phyloP scores from a whole-genome alignment of 1,140 invertebrate genomes.

The Ips typographus region DNA sequence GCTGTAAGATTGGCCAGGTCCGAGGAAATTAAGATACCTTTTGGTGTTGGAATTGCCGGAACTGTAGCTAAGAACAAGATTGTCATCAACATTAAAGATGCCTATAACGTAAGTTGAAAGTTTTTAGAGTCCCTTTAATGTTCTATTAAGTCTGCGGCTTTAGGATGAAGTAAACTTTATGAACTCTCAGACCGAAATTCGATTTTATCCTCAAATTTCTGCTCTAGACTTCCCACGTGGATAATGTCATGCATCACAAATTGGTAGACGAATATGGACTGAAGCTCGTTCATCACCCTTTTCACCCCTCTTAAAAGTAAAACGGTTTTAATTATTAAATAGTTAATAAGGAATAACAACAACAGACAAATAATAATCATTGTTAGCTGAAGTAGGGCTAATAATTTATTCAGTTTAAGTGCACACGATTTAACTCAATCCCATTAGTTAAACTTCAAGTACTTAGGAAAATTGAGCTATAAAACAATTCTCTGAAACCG shows the following conservation, averaged over 20 bases:
- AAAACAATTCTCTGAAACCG: too few species aligned
- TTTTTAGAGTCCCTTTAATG: not conserved
- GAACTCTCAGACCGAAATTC: not conserved
- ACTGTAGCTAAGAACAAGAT: conserved; percentile 85
- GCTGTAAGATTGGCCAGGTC: conserved; percentile 69
- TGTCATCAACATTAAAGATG: conserved; percentile 88
- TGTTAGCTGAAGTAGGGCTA: too few species aligned
- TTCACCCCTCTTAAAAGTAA: too few species aligned
- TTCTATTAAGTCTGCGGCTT: not conserved
- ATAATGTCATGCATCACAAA: conserved; percentile 4
- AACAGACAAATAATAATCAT: too few species aligned
- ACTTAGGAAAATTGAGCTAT: too few species aligned
- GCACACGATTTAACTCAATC: too few species aligned
- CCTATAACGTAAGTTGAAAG: conserved; percentile 68
- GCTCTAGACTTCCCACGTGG: not conserved
- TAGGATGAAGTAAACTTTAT: not conserved
- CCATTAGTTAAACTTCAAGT: too few species aligned
- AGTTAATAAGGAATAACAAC: too few species aligned
- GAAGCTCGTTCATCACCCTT: too few species aligned
- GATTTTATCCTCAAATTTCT: not conserved
- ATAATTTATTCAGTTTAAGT: too few species aligned
- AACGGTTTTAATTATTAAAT: too few species aligned
- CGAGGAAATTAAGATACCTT: conserved; percentile 84
- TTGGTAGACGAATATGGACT: not conserved
- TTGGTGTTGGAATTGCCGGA: conserved; percentile 88